Evolutionary conservation across 2,888 invertebrate genomes (phyloP).

Genomic region (Erannis defoliaria): DNA sequence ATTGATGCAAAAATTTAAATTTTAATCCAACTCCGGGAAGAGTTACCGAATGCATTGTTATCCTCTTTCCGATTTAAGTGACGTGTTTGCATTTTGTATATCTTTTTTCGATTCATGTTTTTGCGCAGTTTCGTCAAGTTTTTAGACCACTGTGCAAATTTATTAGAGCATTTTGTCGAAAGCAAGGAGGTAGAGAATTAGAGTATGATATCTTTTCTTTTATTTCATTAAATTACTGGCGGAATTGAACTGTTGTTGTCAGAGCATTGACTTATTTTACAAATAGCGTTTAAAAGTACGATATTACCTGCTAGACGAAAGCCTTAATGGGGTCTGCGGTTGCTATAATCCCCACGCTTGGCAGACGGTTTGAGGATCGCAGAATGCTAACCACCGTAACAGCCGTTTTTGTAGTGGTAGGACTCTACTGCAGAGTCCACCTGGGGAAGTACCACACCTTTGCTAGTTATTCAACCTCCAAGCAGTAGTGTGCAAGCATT

Average conservation of each 20-base stretch:
- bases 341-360: no score
- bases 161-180: slow-evolving; percentile 72
- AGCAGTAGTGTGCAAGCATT: no score
- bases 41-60: slow-evolving; percentile 79
- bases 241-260: slow-evolving; percentile 1
- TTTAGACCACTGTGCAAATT: slow-evolving; percentile 70
- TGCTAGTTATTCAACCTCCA: no score
- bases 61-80: slow-evolving; percentile 75
- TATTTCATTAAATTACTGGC: slow-evolving; percentile 31
- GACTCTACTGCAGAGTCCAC: no score
- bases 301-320: no score
- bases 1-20: slow-evolving; percentile 74
- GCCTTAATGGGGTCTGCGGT: no score
- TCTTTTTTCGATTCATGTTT: slow-evolving; percentile 58
- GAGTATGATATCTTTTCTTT: slow-evolving; percentile 40
- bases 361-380: no score
- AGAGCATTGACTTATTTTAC: no score
- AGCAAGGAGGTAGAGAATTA: slow-evolving; percentile 50
- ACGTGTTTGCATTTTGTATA: slow-evolving; percentile 58
- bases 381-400: no score
- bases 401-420: no score
- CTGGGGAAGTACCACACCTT: no score
- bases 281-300: no score
- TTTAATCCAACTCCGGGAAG: slow-evolving; percentile 62
- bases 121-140: slow-evolving; percentile 75